Conservation (phyloP, 2,113 vertebrate genomes). For the Bungarus multicinctus region DNA sequence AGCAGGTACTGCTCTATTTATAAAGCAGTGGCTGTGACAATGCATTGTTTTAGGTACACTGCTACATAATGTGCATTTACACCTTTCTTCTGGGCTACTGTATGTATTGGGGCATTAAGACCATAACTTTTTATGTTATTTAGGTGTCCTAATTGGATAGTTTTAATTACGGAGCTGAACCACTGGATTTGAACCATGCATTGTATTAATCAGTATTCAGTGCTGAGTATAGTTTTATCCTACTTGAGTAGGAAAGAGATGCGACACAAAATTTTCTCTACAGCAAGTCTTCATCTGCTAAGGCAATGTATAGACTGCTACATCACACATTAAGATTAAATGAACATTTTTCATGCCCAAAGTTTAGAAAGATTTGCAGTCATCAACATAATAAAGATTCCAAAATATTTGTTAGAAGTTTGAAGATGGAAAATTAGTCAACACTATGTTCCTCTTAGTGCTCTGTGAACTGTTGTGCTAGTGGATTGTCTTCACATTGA, state of each 20-base stretch:
- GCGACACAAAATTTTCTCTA: neutral
- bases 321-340: neutral
- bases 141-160: neutral
- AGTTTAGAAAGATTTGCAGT: neutral
- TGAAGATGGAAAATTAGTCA: neutral
- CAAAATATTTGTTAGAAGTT: constrained; percentile 16
- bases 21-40: constrained; percentile 41
- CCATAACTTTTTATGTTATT: neutral
- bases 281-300: neutral
- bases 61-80: constrained; percentile 20
- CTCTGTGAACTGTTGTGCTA: neutral
- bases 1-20: constrained; percentile 82
- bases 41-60: constrained; percentile 23
- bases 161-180: neutral
- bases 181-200: neutral
- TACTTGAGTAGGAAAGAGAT: neutral
- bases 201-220: neutral
- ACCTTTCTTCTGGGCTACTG: constrained; percentile 31
- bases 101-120: neutral
- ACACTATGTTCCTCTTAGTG: neutral
- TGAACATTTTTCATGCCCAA: constrained; percentile 4
- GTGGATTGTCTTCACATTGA: neutral
- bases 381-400: neutral
- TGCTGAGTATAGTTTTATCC: neutral
- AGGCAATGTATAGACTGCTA: neutral